Conservation (phyloP, 2,113 vertebrate genomes). For the Calonectris borealis region DNA sequence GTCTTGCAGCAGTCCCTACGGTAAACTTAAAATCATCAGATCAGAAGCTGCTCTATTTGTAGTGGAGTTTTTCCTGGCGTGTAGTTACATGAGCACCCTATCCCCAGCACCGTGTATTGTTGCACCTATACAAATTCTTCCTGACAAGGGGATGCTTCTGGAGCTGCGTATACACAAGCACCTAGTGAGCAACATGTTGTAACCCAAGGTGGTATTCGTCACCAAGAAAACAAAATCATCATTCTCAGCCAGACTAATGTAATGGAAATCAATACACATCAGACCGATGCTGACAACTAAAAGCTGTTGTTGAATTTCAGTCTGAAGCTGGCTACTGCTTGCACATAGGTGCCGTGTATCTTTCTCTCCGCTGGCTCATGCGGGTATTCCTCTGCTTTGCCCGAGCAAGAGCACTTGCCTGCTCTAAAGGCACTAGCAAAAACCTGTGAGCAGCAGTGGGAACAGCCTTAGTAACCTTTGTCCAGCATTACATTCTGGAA, state of each 20-base stretch:
- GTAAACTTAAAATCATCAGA: neutral
- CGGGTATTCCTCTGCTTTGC: neutral
- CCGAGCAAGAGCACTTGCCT: neutral
- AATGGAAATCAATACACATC: neutral
- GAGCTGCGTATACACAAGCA: neutral
- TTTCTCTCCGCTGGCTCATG: accelerated
- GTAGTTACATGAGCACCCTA: neutral
- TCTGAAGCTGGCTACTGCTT: neutral
- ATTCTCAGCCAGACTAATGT: neutral
- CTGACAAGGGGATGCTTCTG: neutral
- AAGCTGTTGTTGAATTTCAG: neutral
- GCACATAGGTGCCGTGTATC: neutral
- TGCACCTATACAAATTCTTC: neutral
- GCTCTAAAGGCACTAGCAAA: neutral
- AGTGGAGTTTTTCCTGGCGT: neutral
- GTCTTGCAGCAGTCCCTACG: neutral
- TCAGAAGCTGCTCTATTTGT: neutral
- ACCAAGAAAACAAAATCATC: neutral
- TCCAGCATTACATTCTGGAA: neutral
- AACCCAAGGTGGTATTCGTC: neutral
- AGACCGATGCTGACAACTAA: neutral
- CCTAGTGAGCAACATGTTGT: neutral
- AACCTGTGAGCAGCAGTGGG: neutral
- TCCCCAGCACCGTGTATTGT: neutral
- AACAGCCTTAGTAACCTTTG: neutral